phyloP scores from a whole-genome alignment of 2,113 vertebrate genomes.

The Piprites chloris region DNA sequence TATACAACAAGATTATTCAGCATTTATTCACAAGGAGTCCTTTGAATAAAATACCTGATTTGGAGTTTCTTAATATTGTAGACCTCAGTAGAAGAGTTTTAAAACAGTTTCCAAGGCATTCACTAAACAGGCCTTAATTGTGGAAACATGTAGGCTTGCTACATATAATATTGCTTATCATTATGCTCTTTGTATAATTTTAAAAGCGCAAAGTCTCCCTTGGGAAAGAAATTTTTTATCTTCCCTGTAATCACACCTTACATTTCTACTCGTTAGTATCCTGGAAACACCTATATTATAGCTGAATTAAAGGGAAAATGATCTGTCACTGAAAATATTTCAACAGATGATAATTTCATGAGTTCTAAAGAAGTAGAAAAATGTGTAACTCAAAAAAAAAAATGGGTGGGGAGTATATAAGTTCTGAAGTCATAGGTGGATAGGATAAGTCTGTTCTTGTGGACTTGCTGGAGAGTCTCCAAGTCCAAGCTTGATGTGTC shows the following conservation, averaged over 20 bases:
- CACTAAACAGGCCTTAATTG: not conserved
- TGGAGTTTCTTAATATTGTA: not conserved
- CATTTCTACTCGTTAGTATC: not conserved
- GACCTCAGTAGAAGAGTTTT: not conserved
- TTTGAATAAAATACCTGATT: not conserved
- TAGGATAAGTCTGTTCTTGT: not conserved
- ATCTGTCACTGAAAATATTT: not conserved
- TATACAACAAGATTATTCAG: not conserved
- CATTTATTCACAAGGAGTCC: not conserved
- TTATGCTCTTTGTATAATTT: not conserved
- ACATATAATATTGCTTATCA: not conserved
- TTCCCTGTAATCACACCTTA: not conserved
- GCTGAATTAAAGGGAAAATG: not conserved
- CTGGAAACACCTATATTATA: not conserved
- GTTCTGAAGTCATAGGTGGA: not conserved
- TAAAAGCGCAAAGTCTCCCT: not conserved
- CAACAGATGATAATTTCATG: not conserved
- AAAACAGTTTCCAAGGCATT: not conserved
- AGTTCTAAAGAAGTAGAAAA: not conserved
- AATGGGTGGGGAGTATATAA: not conserved
- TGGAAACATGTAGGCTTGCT: not conserved
- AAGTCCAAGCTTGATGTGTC: not conserved
- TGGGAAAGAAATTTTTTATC: not conserved
- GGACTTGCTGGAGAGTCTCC: not conserved
- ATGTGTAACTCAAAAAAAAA: not conserved